Percentiles rank a stretch among this genome's conserved stretches.
Evolutionary conservation across 2,888 invertebrate genomes (phyloP).

Genomic region (Synergus itoensis): DNA sequence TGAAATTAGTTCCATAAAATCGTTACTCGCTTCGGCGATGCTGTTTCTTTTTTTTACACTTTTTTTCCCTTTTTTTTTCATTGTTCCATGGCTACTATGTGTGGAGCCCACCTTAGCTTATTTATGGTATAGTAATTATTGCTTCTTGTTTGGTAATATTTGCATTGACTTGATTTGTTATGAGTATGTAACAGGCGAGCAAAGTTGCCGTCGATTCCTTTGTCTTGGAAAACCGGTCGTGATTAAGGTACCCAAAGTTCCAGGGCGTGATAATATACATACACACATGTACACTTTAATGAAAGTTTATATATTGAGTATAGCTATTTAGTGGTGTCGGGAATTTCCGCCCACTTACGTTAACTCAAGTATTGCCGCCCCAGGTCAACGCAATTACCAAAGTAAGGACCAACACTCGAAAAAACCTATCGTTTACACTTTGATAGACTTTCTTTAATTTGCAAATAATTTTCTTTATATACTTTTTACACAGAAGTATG

Average conservation of each 20-base stretch:
- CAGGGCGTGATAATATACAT: neutral
- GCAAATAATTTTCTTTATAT: no score
- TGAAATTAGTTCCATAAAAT: conserved; percentile 12
- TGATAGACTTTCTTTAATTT: no score
- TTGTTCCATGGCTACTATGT: conserved; percentile 16
- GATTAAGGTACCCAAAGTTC: conserved; percentile 5
- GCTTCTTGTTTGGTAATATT: conserved; percentile 20
- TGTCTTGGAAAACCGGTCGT: neutral
- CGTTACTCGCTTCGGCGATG: conserved; percentile 37
- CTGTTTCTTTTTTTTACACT: conserved; percentile 20
- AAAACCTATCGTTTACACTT: neutral
- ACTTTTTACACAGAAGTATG: no score
- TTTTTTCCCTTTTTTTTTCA: conserved; percentile 6
- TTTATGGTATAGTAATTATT: conserved; percentile 25
- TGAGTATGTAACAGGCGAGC: neutral
- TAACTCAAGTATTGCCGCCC: conserved; percentile 6
- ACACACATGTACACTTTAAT: conserved; percentile 2
- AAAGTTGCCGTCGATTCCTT: conserved; percentile 5
- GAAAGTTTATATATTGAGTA: conserved; percentile 30
- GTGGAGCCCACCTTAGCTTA: conserved; percentile 2
- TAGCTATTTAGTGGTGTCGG: conserved; percentile 12
- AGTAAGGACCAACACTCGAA: neutral
- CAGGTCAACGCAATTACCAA: neutral
- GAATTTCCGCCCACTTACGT: conserved; percentile 1
- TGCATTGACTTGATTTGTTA: conserved; percentile 21